A percentile compares a stretch with the other conserved stretches of the same genome.
Conservation (phyloP, 1,140 invertebrate genomes). For the Ceratina australensis region DNA sequence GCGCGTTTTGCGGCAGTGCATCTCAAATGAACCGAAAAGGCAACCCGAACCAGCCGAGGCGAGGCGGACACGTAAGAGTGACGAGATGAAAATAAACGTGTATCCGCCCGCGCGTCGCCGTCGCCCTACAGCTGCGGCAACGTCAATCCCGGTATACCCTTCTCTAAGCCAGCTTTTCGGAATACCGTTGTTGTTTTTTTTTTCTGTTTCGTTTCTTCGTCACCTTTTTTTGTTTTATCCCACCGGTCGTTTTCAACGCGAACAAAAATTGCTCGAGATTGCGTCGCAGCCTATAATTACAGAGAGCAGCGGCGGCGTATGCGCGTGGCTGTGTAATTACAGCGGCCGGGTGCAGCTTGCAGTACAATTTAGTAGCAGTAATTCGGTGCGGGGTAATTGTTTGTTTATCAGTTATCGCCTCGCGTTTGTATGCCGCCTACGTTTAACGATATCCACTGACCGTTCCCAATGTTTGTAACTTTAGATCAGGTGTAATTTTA, state of each 20-base stretch:
- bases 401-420: constrained; percentile 51
- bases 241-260: background rate
- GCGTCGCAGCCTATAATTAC: constrained; percentile 55
- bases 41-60: background rate
- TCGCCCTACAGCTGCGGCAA: too few relatives aligned
- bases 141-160: too few relatives aligned
- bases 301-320: constrained; percentile 3
- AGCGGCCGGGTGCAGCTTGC: constrained; percentile 31
- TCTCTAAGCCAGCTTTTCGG: too few relatives aligned
- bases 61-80: constrained; percentile 23
- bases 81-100: constrained; percentile 48
- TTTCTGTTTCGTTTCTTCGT: background rate
- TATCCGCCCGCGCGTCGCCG: constrained; percentile 30
- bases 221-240: constrained; percentile 28
- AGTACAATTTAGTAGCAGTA: constrained; percentile 45
- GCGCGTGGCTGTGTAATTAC: constrained; percentile 48
- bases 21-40: constrained; percentile 68
- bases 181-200: background rate
- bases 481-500: background rate
- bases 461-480: background rate
- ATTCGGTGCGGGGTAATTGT: constrained; percentile 40
- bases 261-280: constrained; percentile 52
- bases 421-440: constrained; percentile 29
- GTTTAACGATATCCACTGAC: constrained; percentile 26
- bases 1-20: constrained; percentile 67